Evolutionary conservation across 2,888 invertebrate species (phyloP), one percentile per base, ranked within the genome.

Genomic region (Drosophila imparisetae): DNA sequence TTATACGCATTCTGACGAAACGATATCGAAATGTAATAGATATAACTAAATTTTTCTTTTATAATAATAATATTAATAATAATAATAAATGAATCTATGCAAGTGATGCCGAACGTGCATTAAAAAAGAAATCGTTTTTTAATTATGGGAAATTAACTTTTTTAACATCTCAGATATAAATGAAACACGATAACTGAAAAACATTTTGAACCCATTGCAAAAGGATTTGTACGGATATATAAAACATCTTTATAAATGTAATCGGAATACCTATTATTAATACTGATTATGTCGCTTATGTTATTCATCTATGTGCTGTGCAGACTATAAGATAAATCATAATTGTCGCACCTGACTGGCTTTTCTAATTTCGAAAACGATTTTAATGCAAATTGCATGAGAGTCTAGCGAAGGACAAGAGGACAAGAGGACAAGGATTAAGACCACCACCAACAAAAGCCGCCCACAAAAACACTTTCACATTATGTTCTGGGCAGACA

Each of bases 361-460:
- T 82, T 87, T 85, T 89, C 85, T 85, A 85, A 85, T 85, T 89
- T 84, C 71, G 72, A 74, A 78, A 79, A 73, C 72, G 67, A 80
- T 89, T 81, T 77, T 77, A 82, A 81, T 86, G 80, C 72, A 85
- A 85, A 85, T 85, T 89, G 80, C 84, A 75, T 76, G 58, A 54
- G 18, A 66, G 52, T 53, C 57, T 57, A 18, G 53, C 15, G 21
- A 13, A 40, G 49, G 53, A 60, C 32, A 58, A 40, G 50, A 40
- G 49, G 53, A 60, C 32, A 58, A 40, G 50, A 52, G 48, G 27
- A 29, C 55, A 38, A 55, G 60, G 50, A 66, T 54, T 66, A 54
- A 38, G n/a, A n/a, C 11, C 15, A 58, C 59, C 66, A 83, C 83
- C 81, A 78, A 84, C 84, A 84, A 84, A 74, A 45, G 86, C 70